Conservation (phyloP, 2,888 invertebrate species). For the Aelia acuminata region DNA sequence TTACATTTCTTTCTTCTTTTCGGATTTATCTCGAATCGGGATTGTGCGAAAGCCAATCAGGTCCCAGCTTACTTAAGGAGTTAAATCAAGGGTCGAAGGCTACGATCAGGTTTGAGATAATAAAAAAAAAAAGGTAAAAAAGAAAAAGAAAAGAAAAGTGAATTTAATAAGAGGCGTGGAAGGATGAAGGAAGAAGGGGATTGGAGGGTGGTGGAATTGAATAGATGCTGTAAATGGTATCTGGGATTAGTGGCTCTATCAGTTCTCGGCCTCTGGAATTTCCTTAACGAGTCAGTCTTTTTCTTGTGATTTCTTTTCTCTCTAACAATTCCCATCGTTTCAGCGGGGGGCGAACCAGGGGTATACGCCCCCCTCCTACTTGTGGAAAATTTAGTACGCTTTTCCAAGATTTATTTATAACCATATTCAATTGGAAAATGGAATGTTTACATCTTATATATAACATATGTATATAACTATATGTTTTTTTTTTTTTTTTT, state of each 20-base stretch:
- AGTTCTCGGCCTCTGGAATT: neutral
- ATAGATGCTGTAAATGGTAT: constrained; percentile 44
- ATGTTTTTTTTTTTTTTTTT: too few species aligned
- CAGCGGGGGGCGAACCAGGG: too few species aligned
- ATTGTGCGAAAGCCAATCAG: constrained; percentile 13
- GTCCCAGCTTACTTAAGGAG: constrained; percentile 17
- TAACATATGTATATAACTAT: too few species aligned
- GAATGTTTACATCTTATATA: too few species aligned
- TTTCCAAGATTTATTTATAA: constrained; percentile 3
- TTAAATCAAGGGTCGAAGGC: constrained; percentile 38
- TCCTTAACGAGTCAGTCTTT: constrained; percentile 40
- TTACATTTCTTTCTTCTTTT: neutral
- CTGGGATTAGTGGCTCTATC: constrained; percentile 46
- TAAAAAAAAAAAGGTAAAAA: too few species aligned
- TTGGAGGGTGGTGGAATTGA: neutral
- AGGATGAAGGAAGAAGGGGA: neutral
- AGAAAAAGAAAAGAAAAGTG: neutral
- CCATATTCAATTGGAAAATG: neutral
- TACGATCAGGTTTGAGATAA: neutral
- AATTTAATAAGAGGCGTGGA: constrained; percentile 46
- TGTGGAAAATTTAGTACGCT: neutral
- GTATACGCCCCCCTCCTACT: neutral
- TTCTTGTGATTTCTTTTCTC: constrained; percentile 17
- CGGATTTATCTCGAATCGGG: neutral
- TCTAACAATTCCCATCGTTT: constrained; percentile 15